Evolutionary conservation across 2,888 invertebrate species (phyloP).

Genomic region (Troides oblongomaculatus): DNA sequence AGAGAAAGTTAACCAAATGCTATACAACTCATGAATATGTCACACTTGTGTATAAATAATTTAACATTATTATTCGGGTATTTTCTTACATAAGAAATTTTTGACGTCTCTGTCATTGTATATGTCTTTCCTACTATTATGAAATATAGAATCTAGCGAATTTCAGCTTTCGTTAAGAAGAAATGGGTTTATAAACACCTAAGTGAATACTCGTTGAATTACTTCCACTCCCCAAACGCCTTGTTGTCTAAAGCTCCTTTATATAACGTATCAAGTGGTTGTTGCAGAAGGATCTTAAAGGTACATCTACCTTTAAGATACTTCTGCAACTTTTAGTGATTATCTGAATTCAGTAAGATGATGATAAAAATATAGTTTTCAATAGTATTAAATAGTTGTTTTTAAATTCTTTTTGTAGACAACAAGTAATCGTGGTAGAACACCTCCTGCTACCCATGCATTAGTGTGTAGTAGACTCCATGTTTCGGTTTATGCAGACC

Average conservation of each 20-base stretch:
- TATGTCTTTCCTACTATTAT: neutral
- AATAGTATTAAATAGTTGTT: no score
- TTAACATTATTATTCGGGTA: neutral
- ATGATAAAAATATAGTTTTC: no score
- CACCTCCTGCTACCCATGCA: no score
- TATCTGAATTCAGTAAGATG: no score
- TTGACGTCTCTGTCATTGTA: neutral
- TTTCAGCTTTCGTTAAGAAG: neutral
- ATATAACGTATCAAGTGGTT: no score
- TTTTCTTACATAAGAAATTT: neutral
- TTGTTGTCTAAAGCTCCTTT: neutral
- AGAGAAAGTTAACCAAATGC: conserved; percentile 14
- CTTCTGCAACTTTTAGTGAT: no score
- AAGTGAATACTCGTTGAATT: neutral
- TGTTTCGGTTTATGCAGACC: no score
- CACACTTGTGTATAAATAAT: neutral
- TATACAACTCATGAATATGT: conserved; percentile 10
- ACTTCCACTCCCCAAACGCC: neutral
- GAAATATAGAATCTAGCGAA: neutral
- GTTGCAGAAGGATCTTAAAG: no score
- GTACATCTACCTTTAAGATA: no score
- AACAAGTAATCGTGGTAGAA: no score
- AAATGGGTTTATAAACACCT: neutral
- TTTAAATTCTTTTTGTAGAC: no score
- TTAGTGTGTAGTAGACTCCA: no score